These are phyloP conservation scores for Oxyteleia sp. DNA, from an alignment of 2,888 invertebrate genomes.

Conservation along the genomic window DNA sequence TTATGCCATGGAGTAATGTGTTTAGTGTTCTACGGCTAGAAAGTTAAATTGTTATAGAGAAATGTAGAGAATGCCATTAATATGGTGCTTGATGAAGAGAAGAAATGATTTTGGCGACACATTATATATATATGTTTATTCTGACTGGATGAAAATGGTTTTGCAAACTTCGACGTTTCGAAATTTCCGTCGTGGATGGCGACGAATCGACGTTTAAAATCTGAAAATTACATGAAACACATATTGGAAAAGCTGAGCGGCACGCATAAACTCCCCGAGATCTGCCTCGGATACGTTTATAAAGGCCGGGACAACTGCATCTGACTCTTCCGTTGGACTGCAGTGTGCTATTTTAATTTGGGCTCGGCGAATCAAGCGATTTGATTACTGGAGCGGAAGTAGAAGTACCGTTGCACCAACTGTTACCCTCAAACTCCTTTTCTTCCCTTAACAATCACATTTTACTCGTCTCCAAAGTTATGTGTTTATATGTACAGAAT, in stretches of 20 bases:
- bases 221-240: conserved; percentile 32
- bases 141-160: background rate
- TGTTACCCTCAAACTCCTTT: conserved; percentile 77
- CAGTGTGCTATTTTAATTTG: conserved; percentile 80
- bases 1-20: conserved; percentile 7
- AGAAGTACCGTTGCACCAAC: conserved; percentile 80
- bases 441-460: conserved; percentile 42
- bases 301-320: conserved; percentile 60
- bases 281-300: conserved; percentile 21
- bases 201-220: conserved; percentile 13
- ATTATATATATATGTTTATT: too few relatives aligned
- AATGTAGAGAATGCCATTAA: background rate
- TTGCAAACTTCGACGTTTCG: too few relatives aligned
- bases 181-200: conserved; percentile 9
- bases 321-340: conserved; percentile 70
- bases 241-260: background rate
- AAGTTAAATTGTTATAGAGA: background rate
- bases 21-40: background rate
- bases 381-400: conserved; percentile 83
- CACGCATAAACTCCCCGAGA: conserved; percentile 37
- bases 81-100: background rate
- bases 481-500: background rate
- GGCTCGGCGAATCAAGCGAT: conserved; percentile 82
- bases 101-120: background rate
- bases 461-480: conserved; percentile 22